Conservation (phyloP, 2,113 vertebrate species). For the Felis chaus region DNA sequence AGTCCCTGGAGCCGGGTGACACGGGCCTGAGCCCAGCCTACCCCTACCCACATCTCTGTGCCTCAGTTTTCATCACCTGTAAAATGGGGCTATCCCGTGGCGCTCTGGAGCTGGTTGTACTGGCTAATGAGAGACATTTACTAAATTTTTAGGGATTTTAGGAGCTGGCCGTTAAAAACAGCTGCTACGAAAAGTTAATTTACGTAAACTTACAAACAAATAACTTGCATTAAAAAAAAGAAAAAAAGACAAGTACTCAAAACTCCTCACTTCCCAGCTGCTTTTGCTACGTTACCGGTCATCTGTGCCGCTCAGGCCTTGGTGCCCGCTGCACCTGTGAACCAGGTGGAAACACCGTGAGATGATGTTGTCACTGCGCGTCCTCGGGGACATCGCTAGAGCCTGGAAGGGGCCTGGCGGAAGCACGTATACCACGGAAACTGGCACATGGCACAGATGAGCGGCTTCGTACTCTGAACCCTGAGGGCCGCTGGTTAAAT, state of each 20-base stretch:
- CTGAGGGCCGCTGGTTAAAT: neutral
- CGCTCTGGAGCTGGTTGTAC: neutral
- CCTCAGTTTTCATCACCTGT: neutral
- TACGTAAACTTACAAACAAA: neutral
- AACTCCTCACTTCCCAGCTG: neutral
- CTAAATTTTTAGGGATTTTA: neutral
- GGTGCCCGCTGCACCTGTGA: neutral
- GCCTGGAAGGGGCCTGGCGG: neutral
- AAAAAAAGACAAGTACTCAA: neutral
- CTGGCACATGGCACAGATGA: neutral
- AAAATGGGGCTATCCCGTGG: neutral
- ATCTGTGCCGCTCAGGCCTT: neutral
- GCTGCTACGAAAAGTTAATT: neutral
- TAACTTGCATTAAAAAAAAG: neutral
- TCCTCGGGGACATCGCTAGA: neutral
- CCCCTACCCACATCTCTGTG: neutral
- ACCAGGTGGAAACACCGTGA: neutral
- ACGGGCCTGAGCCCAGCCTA: neutral
- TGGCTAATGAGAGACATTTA: neutral
- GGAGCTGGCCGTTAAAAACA: neutral
- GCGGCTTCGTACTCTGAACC: neutral
- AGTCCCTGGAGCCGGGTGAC: too few relatives aligned
- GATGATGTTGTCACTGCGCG: accelerated
- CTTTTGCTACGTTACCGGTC: neutral
- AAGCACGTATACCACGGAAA: neutral